Base-by-base conservation (phyloP, 1,140 invertebrate species). In the Scaptomyza pallida region DNA sequence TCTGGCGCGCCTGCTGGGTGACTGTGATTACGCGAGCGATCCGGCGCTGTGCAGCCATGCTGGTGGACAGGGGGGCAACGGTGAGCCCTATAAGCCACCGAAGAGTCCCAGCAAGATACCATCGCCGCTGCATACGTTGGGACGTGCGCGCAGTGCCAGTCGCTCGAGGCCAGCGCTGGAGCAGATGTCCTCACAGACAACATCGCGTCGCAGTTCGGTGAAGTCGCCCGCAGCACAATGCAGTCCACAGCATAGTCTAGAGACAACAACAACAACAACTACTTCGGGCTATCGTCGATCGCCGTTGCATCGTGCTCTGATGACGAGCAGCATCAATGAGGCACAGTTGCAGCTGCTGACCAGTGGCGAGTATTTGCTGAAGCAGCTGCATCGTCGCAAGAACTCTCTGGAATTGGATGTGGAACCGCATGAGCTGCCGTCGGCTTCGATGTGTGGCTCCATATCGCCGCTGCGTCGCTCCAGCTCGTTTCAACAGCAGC, bases 111-210 rank as follows among this genome's bases (percentile, higher is more conserved):
- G 93, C 4, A 94, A 94, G 79, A 94, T 94, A 56, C 93, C 93
- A n/a, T 94, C 93, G 17, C 93, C 93, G 30, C 91, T 94, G 68
- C 93, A 94, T 78, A 91, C 92, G 21, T 68, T 93, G 73, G 92
- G 92, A 43, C 90, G 93, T 77, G 91, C 92, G 30, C 82, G 92
- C 63, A 93, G 92, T 83, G 79, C 92, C 55, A 92, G 92, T 71
- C 92, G 92, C 69, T 83, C 90, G n/a, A 85, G 90, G 35, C 75
- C 81, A 12, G 57, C 78, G 3, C 60, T 89, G 15, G 82, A 92
- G 94, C 94, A 75, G 94, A 94, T 70, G 94, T 94, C 10, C 94
- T 95, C 59, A 93, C 19, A 94, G 94, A 61, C 92, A 82, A 74
- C 74, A 0, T 90, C 89, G 0, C 85, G 91, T 5, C 74, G 90